These are phyloP conservation scores for Ichneumoninae sp. DNA, from an alignment of 2,888 invertebrate species.

Conservation along the genomic window DNA sequence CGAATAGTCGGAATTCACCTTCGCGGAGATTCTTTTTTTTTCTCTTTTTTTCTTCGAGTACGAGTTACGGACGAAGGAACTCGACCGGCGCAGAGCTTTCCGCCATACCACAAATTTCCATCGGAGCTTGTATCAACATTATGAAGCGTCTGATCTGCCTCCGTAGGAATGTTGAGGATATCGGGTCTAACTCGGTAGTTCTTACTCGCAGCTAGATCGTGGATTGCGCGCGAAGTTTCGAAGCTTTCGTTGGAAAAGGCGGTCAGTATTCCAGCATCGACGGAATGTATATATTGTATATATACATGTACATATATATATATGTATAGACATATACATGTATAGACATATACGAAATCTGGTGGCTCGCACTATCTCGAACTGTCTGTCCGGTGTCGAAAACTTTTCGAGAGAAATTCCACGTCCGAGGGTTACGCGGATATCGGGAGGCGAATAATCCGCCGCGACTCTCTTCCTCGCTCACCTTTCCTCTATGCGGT, in stretches of 20 bases:
- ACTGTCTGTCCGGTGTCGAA: conserved; percentile 57
- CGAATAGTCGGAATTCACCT: neutral
- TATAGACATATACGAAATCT: neutral
- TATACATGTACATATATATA: neutral
- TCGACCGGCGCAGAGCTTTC: neutral
- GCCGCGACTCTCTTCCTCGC: conserved; percentile 21
- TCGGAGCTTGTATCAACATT: conserved; percentile 7
- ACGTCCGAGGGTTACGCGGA: conserved; percentile 52
- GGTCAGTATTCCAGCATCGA: conserved; percentile 31
- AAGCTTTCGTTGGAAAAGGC: conserved; percentile 52
- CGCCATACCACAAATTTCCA: conserved; percentile 8
- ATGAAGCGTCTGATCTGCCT: conserved; percentile 43
- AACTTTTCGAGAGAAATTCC: conserved; percentile 63
- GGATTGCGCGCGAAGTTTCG: conserved; percentile 34
- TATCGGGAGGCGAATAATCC: conserved; percentile 57
- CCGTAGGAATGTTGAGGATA: conserved; percentile 13
- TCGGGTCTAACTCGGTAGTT: neutral
- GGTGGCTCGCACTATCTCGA: conserved; percentile 33
- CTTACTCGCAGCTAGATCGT: neutral
- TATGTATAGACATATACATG: neutral
- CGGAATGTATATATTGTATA: neutral
- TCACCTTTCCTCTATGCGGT: conserved; percentile 44
- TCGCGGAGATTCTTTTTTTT: neutral
- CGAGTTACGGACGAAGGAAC: conserved; percentile 4
- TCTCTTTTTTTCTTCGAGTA: neutral